Conservation (phyloP, 2,797 vertebrate species). For the Glyptemys insculpta region DNA sequence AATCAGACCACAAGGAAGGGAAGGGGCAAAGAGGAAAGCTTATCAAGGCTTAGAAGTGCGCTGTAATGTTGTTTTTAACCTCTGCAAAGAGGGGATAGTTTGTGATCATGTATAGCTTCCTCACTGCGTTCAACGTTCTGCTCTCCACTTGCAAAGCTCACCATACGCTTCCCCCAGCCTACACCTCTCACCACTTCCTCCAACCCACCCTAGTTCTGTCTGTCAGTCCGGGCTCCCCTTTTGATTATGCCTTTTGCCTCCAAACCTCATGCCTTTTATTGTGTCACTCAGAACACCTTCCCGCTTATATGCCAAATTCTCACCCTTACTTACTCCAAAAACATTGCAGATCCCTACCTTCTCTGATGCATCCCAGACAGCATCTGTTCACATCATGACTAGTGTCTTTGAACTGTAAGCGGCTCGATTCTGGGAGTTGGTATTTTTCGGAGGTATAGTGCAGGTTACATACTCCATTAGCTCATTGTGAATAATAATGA, state of each 20-base stretch:
- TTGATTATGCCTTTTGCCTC: neutral
- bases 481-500: slow-evolving; percentile 14
- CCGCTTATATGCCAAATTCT: rapidly evolving
- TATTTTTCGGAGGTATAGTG: neutral
- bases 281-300: neutral
- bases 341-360: rapidly evolving
- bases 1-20: slow-evolving; percentile 48
- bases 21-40: slow-evolving; percentile 20
- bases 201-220: slow-evolving; percentile 10
- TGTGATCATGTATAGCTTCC: slow-evolving; percentile 7
- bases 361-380: neutral
- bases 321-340: neutral
- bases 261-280: neutral
- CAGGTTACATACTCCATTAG: neutral
- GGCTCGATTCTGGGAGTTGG: neutral
- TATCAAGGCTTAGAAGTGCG: neutral
- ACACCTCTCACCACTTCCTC: neutral
- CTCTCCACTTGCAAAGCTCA: neutral
- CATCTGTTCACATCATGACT: neutral
- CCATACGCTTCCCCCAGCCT: neutral
- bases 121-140: slow-evolving; percentile 24
- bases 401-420: neutral
- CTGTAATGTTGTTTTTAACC: slow-evolving; percentile 15
- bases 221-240: neutral
- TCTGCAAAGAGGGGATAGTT: neutral